Evolutionary conservation across 2,113 vertebrate species (phyloP).

Genomic region (Xenotilapia flavipinnis): DNA sequence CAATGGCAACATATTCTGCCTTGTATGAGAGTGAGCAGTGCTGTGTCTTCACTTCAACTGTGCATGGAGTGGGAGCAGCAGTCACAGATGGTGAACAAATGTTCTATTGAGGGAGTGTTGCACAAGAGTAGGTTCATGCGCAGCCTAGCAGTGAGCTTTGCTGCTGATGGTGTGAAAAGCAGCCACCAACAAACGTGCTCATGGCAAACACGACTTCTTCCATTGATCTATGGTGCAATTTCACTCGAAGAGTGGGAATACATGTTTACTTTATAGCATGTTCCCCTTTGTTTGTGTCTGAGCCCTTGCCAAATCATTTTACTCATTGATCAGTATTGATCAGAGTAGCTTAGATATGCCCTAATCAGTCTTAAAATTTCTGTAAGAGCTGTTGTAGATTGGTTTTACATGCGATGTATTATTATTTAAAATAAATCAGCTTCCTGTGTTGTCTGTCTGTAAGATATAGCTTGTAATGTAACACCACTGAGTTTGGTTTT

Average conservation of each 20-base stretch:
- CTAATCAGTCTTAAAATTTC: not conserved
- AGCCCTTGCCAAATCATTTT: constrained; percentile 22
- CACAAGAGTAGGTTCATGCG: constrained; percentile 47
- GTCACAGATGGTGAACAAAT: constrained; percentile 69
- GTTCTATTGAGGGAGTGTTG: constrained; percentile 55
- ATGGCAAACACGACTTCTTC: constrained; percentile 18
- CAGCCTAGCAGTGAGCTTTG: constrained; percentile 43
- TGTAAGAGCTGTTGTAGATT: not conserved
- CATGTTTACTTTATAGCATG: constrained; percentile 7
- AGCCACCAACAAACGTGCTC: constrained; percentile 21
- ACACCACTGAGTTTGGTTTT: not conserved
- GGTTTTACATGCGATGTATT: not conserved
- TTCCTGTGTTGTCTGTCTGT: not conserved
- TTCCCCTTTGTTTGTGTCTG: constrained; percentile 12
- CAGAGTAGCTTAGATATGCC: not conserved
- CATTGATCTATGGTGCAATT: constrained; percentile 26
- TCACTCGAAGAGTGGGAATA: not conserved
- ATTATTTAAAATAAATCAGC: not conserved
- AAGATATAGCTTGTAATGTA: not conserved
- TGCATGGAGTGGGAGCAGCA: constrained; percentile 50
- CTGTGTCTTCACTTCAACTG: constrained; percentile 30
- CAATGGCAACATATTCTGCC: constrained; percentile 4
- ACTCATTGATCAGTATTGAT: constrained; percentile 22
- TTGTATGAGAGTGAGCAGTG: not conserved
- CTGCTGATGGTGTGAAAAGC: constrained; percentile 45